Evolutionary conservation across 2,113 vertebrate species (phyloP), one percentile per base, ranked within the genome.

Genomic region (Chinchilla lanigera): DNA sequence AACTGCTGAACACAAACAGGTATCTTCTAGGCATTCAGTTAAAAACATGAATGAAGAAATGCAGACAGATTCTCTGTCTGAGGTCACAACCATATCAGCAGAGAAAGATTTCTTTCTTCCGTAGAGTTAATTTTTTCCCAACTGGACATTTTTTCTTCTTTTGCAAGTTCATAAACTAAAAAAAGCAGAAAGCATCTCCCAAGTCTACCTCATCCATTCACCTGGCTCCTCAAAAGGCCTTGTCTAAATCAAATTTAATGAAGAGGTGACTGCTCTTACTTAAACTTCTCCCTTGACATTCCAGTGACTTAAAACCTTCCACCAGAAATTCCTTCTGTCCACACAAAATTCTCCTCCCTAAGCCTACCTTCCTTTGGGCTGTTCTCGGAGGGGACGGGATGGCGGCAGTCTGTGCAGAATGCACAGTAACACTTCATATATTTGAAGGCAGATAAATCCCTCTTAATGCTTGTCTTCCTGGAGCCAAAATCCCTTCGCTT

Each of bases 371-470:
- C 63, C 77, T 89, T 44, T 63, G 89, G 78, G 78, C 30, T 5
- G 14, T 35, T 86, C 94, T 93, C 33, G 0, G 61, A 86, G 69
- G 50, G 30, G 78, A 82, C 13, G 56, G 86, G 85, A 93, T 44
- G 41, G 69, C 84, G 75, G 13, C 85, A 82, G 89, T 78, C 89
- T 96, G 89, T 73, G 26, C 90, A 5, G 3, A 50, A 35, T 17
- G 11, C 63, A 90, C 30, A 50, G 93, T 65, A 94, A 97, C 97
- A 97, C 93, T 97, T 97, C 95, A 97, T 97, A 94, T 97, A 93
- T 97, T 94, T 94, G 95, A 96, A 97, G 82, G 86, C 93, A 97
- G 93, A 94, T 95, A 97, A 98, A 97, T 97, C 97, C 93, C 75
- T 85, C 89, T 89, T 97, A 97, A 98, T 94, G 87, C 94, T 94